Evolutionary conservation across 2,888 invertebrate genomes (phyloP), one percentile per base, ranked within the genome.

Genomic region (Rhyacophila evoluta): DNA sequence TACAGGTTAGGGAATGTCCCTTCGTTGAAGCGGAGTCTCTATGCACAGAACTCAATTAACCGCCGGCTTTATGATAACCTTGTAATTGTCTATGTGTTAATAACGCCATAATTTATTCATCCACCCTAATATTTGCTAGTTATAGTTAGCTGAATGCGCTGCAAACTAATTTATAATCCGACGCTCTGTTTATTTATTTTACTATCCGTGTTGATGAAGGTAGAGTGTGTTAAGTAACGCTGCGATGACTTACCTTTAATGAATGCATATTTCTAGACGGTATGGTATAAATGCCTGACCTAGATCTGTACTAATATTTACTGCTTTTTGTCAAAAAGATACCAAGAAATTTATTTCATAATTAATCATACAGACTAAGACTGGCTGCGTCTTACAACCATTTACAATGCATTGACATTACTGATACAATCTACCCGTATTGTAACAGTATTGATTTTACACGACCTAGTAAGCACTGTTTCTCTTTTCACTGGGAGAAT

Each of bases 31-130:
- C 55, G 19, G 55, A 72, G 36, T 33, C 72, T 71, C 33, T 36
- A 25, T 37, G 36, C 55, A 72, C 72, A 79, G 73, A 79, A 81
- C 81, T 81, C 81, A 79, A 81, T 81, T 81, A 81, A 75, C 81
- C 75, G 41, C 79, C 72, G 71, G 75, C 75, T 79, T 79, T 73
- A 79, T 79, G 77, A 77, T 81, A 79, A 77, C 81, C 81, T 74
- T 79, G 79, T 79, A 79, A 81, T 81, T 81, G 81, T 81, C 79
- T 81, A 71, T 74, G 81, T 81, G 79, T 79, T 81, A 81, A 81
- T 81, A 79, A 81, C 77, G 69, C 77, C 77, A 55, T 81, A 74
- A 81, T 81, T 79, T 81, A 81, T 81, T 81, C 79, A 75, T 79
- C 74, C 75, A 25, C 79, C 77, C 74, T 81, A 81, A 81, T 81